A percentile compares a stretch with the other conserved stretches of the same genome.
phyloP scores from a whole-genome alignment of 1,140 invertebrate species.

The Diachasmimorpha longicaudata region DNA sequence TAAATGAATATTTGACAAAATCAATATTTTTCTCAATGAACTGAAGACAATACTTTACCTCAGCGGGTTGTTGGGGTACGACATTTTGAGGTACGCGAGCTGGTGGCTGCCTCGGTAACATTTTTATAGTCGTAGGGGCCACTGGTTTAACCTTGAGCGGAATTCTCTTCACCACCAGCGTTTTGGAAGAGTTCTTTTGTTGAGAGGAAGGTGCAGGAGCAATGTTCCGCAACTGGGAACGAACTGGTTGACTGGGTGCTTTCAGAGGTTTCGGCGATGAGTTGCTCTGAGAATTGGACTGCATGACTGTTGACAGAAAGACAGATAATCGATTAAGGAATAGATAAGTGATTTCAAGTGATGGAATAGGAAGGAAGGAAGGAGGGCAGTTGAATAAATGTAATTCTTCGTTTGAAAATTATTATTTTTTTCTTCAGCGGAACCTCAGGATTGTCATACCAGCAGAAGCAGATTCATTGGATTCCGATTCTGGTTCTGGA shows the following conservation, averaged over 20 bases:
- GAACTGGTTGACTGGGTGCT: slow-evolving; percentile 48
- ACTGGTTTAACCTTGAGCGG: slow-evolving; percentile 57
- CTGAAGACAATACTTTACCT: slow-evolving; percentile 36
- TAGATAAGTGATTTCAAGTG: too few relatives aligned
- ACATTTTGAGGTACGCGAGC: slow-evolving; percentile 39
- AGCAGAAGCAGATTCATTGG: background rate
- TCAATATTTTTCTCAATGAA: too few relatives aligned
- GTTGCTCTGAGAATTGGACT: slow-evolving; percentile 35
- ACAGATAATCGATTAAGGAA: background rate
- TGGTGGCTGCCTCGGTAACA: slow-evolving; percentile 44
- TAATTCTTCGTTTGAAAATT: too few relatives aligned
- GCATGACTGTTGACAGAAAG: slow-evolving; percentile 39
- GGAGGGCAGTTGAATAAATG: too few relatives aligned
- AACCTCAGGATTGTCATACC: too few relatives aligned
- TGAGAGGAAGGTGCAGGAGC: slow-evolving; percentile 39
- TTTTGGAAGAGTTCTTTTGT: slow-evolving; percentile 50
- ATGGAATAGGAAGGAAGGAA: too few relatives aligned
- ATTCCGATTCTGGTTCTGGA: background rate
- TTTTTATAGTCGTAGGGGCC: slow-evolving; percentile 52
- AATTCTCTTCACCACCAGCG: slow-evolving; percentile 56
- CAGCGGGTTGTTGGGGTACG: slow-evolving; percentile 51
- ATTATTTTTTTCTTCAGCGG: too few relatives aligned
- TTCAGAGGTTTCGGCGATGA: slow-evolving; percentile 45
- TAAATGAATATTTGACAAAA: too few relatives aligned
- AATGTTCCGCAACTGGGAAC: slow-evolving; percentile 49